Evolutionary conservation across 2,113 vertebrate genomes (phyloP).

Genomic region (Misgurnus anguillicaudatus): DNA sequence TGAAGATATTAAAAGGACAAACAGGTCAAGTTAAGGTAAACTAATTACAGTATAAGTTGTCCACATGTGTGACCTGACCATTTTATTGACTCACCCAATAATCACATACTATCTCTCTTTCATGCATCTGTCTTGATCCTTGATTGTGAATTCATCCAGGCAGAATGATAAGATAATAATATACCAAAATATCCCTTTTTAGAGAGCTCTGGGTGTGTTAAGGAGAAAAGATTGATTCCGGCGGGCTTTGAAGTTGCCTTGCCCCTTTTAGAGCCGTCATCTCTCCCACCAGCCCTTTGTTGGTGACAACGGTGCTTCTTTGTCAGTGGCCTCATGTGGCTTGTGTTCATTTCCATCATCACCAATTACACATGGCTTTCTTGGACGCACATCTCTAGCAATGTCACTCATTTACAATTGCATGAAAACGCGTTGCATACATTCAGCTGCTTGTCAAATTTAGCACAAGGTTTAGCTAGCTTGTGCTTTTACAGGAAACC

Average conservation of each 20-base stretch:
- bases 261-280: conserved; percentile 49
- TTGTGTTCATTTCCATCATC: conserved; percentile 78
- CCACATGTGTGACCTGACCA: neutral
- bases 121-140: conserved; percentile 24
- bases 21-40: neutral
- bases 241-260: conserved; percentile 51
- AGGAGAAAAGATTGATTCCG: conserved; percentile 40
- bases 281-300: conserved; percentile 53
- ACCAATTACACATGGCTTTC: conserved; percentile 55
- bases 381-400: conserved; percentile 41
- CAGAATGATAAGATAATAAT: conserved; percentile 39
- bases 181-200: conserved; percentile 54
- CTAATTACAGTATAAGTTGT: neutral
- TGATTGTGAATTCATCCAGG: conserved; percentile 14
- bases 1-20: too few species aligned
- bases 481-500: conserved; percentile 30
- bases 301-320: conserved; percentile 55
- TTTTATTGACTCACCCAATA: neutral
- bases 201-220: conserved; percentile 46
- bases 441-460: conserved; percentile 65
- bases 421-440: conserved; percentile 64
- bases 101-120: conserved; percentile 8
- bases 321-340: conserved; percentile 78
- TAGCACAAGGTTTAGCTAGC: conserved; percentile 51
- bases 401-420: conserved; percentile 54